A percentile compares a stretch with the other conserved stretches of the same genome.
phyloP scores from a whole-genome alignment of 2,888 invertebrate species.

The Tryphoninae sp. region DNA sequence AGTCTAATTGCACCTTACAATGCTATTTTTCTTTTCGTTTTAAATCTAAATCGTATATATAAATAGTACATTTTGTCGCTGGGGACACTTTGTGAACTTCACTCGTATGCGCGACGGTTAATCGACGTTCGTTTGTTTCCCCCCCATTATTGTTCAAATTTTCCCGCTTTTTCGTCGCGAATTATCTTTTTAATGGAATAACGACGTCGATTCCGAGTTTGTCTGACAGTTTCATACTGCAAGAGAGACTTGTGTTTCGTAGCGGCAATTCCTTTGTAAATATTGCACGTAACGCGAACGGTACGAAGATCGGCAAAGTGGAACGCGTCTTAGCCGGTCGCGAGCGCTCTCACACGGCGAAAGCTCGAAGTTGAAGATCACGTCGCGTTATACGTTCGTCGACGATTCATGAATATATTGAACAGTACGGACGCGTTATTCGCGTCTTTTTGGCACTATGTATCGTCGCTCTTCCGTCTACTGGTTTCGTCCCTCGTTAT shows the following conservation, averaged over 20 bases:
- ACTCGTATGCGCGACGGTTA: slow-evolving; percentile 8
- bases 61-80: slow-evolving; percentile 58
- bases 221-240: slow-evolving; percentile 53
- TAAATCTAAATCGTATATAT: slow-evolving; percentile 63
- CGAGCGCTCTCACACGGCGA: slow-evolving; percentile 1
- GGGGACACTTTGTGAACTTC: slow-evolving; percentile 27
- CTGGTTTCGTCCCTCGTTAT: slow-evolving; percentile 80
- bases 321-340: not conserved
- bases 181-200: not conserved
- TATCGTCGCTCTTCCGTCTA: slow-evolving; percentile 85
- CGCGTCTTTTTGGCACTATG: slow-evolving; percentile 84
- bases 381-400: slow-evolving; percentile 38
- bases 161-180: not conserved
- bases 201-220: not conserved
- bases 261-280: not conserved
- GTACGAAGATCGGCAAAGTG: not conserved
- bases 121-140: not conserved
- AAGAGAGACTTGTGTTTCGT: not conserved
- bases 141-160: not conserved
- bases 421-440: slow-evolving; percentile 35
- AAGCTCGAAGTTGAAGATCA: not conserved
- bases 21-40: slow-evolving; percentile 58
- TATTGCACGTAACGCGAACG: not conserved
- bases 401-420: slow-evolving; percentile 50
- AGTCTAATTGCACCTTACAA: slow-evolving; percentile 72